Percentiles rank a stretch among this genome's conserved stretches.
phyloP scores from a whole-genome alignment of 1,140 invertebrate genomes.

The Radopholus similis region DNA sequence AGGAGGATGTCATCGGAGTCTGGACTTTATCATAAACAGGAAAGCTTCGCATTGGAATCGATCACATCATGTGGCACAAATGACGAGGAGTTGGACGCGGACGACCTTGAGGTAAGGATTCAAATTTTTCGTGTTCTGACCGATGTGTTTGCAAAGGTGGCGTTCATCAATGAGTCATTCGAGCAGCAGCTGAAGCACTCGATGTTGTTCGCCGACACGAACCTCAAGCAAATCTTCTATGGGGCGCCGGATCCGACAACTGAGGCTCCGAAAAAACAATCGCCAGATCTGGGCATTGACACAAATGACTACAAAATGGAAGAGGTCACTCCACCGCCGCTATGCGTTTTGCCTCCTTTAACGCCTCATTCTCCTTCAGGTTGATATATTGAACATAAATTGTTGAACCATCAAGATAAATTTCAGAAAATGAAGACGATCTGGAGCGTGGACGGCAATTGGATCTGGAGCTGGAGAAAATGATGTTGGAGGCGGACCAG shows the following conservation, averaged over 20 bases:
- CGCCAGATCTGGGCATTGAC: neutral
- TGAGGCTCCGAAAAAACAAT: slow-evolving; percentile 5
- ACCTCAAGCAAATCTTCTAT: slow-evolving; percentile 24
- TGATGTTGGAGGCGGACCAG: slow-evolving; percentile 29
- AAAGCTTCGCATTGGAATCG: slow-evolving; percentile 1
- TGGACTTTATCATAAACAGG: slow-evolving; percentile 1
- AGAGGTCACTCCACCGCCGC: neutral
- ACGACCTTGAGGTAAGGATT: slow-evolving; percentile 28
- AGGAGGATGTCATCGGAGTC: neutral
- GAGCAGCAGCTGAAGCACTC: slow-evolving; percentile 29
- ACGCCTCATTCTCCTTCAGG: slow-evolving; percentile 1
- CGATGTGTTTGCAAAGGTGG: slow-evolving; percentile 9
- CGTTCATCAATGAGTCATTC: slow-evolving; percentile 33
- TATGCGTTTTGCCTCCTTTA: slow-evolving; percentile 3
- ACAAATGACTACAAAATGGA: slow-evolving; percentile 13
- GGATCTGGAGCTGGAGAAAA: slow-evolving; percentile 25
- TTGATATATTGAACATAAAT: slow-evolving; percentile 10
- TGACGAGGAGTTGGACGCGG: slow-evolving; percentile 19
- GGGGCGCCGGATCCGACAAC: neutral
- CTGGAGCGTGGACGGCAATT: slow-evolving; percentile 17
- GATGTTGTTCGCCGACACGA: neutral
- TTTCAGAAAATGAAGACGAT: slow-evolving; percentile 19
- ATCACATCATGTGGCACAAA: neutral
- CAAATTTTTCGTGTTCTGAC: neutral
- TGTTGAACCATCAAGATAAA: too few species aligned